Percentiles rank a stretch among this genome's conserved stretches.
Conservation (phyloP, 2,797 vertebrate species). For the Tamandua tetradactyla region DNA sequence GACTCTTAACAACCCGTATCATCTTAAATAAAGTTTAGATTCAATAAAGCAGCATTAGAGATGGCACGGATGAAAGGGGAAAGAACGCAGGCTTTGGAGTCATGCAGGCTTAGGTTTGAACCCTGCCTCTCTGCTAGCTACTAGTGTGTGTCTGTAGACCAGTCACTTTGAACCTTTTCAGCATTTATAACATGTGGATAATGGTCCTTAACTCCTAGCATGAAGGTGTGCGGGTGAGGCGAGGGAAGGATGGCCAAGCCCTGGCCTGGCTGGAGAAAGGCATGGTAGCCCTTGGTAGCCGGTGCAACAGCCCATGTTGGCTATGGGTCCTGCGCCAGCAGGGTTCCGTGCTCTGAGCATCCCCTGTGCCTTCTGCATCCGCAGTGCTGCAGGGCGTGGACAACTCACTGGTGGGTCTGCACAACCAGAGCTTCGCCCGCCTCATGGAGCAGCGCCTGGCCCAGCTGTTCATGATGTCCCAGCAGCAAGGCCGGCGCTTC, state of each 20-base stretch:
- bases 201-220: background rate
- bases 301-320: background rate
- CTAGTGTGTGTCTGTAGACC: background rate
- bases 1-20: background rate
- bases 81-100: background rate
- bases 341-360: background rate
- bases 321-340: background rate
- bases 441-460: conserved; percentile 97
- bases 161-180: background rate
- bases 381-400: conserved; percentile 97
- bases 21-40: background rate
- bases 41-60: background rate
- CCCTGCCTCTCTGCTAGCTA: background rate
- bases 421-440: conserved; percentile 97
- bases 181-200: background rate
- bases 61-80: background rate
- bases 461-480: conserved; percentile 94
- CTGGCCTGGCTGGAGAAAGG: background rate
- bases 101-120: background rate
- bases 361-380: conserved; percentile 47
- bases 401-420: conserved; percentile 91
- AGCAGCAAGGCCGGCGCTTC: conserved; percentile 93
- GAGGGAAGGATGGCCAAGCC: background rate
- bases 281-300: fast-evolving
- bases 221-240: background rate